phyloP scores from a whole-genome alignment of 2,113 vertebrate species.

The Pseudolaguvia tuberculata region DNA sequence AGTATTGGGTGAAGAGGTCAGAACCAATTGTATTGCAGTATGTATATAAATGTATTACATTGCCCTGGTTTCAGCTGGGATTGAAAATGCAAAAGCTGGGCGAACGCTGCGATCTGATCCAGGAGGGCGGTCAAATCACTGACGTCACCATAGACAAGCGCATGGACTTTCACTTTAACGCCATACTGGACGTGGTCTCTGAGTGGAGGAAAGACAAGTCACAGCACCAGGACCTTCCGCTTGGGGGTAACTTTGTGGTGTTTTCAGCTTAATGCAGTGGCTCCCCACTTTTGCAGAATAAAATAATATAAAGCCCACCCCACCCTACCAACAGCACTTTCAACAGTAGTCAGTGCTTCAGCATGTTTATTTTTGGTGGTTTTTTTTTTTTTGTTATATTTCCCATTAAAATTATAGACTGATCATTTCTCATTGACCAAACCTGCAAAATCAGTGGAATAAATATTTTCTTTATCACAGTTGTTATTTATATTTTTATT shows the following conservation, averaged over 20 bases:
- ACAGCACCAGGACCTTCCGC: slow-evolving; percentile 84
- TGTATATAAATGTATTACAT: not conserved
- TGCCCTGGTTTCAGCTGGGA: slow-evolving; percentile 71
- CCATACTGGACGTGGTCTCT: slow-evolving; percentile 94
- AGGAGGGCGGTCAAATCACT: slow-evolving; percentile 87
- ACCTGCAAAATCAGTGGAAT: too few relatives aligned
- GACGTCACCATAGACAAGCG: slow-evolving; percentile 94
- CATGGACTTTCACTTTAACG: slow-evolving; percentile 99
- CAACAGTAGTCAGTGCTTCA: too few relatives aligned
- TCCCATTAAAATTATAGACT: too few relatives aligned
- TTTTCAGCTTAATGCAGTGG: too few relatives aligned
- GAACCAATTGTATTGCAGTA: not conserved
- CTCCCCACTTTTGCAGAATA: too few relatives aligned
- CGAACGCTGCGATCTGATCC: slow-evolving; percentile 91
- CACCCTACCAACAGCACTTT: too few relatives aligned
- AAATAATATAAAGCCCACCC: too few relatives aligned
- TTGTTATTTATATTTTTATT: not conserved
- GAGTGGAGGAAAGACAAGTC: slow-evolving; percentile 98
- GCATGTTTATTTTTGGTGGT: too few relatives aligned
- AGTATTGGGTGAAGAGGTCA: too few relatives aligned
- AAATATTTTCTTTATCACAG: not conserved
- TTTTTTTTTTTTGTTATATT: too few relatives aligned
- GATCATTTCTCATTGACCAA: too few relatives aligned
- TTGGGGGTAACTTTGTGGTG: slow-evolving; percentile 92
- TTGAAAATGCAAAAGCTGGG: slow-evolving; percentile 92